A percentile compares a stretch with the other conserved stretches of the same genome.
These are phyloP conservation scores for Drosophila kepulauana DNA, from an alignment of 1,140 invertebrate genomes.

Conservation along the genomic window DNA sequence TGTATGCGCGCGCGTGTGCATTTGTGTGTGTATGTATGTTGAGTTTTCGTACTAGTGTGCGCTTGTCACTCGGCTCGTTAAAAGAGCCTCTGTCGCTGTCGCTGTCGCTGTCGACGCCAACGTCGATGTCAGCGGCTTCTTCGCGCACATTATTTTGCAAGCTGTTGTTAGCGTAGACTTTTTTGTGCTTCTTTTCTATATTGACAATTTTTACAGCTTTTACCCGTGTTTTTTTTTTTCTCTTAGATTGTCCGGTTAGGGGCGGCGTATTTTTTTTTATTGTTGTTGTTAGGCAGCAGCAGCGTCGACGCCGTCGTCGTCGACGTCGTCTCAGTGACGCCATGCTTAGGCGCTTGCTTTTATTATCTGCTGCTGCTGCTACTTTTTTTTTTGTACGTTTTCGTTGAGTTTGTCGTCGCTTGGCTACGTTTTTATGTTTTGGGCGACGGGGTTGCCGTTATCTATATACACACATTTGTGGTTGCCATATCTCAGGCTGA, in stretches of 20 bases:
- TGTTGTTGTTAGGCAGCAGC: slow-evolving; percentile 49
- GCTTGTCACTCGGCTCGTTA: slow-evolving; percentile 77
- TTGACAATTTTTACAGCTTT: slow-evolving; percentile 82
- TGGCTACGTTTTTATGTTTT: slow-evolving; percentile 67
- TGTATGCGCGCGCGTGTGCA: slow-evolving; percentile 43
- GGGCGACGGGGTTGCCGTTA: slow-evolving; percentile 70
- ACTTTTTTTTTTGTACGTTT: slow-evolving; percentile 38
- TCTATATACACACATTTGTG: slow-evolving; percentile 71
- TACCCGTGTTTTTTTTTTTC: slow-evolving; percentile 51
- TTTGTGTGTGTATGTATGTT: slow-evolving; percentile 43
- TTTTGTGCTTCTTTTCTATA: slow-evolving; percentile 66
- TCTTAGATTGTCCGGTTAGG: slow-evolving; percentile 10
- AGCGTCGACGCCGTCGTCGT: slow-evolving; percentile 26
- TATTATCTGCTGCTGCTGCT: slow-evolving; percentile 70
- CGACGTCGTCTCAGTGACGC: slow-evolving; percentile 67
- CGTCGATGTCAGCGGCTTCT: slow-evolving; percentile 74
- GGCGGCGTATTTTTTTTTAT: slow-evolving; percentile 18
- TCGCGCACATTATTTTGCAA: slow-evolving; percentile 75
- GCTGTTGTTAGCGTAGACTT: slow-evolving; percentile 58
- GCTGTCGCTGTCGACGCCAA: slow-evolving; percentile 43
- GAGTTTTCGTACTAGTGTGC: slow-evolving; percentile 53
- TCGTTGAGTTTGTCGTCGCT: slow-evolving; percentile 60
- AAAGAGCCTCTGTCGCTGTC: slow-evolving; percentile 46
- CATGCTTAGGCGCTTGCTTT: slow-evolving; percentile 75
- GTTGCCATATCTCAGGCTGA: slow-evolving; percentile 47